Percentiles rank a stretch among this genome's conserved stretches.
Conservation (phyloP, 2,797 vertebrate genomes). For the Denticeps clupeoides region DNA sequence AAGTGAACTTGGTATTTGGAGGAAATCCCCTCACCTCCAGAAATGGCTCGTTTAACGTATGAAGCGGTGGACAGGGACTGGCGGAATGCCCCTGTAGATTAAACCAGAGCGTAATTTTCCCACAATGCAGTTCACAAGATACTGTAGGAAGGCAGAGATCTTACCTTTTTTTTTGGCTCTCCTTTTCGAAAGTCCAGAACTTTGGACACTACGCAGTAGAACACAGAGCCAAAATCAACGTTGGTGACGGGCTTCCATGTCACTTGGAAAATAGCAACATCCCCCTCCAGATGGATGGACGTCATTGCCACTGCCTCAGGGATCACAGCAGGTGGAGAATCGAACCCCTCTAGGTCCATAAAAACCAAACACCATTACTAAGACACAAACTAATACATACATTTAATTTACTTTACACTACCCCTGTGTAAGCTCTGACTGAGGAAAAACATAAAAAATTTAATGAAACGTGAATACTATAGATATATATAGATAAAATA, state of each 20-base stretch:
- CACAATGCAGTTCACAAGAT: no score
- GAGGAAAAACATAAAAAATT: no score
- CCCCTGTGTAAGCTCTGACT: no score
- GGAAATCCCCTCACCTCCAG: constrained; percentile 45
- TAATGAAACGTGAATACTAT: no score
- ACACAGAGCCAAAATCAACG: constrained; percentile 52
- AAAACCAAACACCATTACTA: neutral
- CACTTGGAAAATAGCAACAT: constrained; percentile 43
- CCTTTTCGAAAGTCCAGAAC: constrained; percentile 11
- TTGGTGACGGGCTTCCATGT: constrained; percentile 43
- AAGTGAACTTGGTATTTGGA: constrained; percentile 48
- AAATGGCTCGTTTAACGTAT: constrained; percentile 29
- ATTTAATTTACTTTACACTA: neutral
- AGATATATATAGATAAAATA: no score
- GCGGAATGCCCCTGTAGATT: constrained; percentile 9
- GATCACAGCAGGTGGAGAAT: constrained; percentile 47
- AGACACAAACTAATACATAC: constrained; percentile 3
- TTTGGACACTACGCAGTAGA: constrained; percentile 51
- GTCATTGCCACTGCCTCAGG: constrained; percentile 45
- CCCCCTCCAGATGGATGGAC: constrained; percentile 48
- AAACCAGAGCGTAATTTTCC: no score
- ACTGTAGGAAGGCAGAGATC: no score
- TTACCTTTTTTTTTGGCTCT: constrained; percentile 6
- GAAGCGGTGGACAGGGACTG: constrained; percentile 33
- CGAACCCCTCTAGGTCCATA: constrained; percentile 46